Conservation (phyloP, 23 tunicate genomes). For the Halocynthia aurantium region DNA sequence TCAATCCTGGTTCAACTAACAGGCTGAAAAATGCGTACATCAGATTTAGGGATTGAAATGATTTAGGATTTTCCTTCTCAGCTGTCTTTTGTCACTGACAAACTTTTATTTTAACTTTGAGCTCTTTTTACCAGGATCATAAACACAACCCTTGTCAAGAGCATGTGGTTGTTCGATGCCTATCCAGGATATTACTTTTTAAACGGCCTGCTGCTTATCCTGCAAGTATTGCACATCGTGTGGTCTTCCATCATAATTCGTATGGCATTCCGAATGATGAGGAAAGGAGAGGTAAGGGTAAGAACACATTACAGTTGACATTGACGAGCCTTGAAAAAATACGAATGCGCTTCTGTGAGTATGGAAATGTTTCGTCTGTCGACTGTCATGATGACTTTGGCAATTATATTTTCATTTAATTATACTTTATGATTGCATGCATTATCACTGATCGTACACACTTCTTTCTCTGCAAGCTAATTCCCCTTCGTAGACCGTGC, state of each 20-base stretch:
- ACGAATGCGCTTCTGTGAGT: conserved; percentile 5
- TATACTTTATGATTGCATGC: no score
- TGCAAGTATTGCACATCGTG: conserved; percentile 17
- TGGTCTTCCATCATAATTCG: conserved; percentile 24
- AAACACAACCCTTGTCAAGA: conserved; percentile 23
- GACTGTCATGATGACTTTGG: no score
- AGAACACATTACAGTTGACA: conserved; percentile 6
- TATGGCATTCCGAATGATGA: conserved; percentile 17
- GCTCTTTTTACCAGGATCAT: conserved; percentile 20
- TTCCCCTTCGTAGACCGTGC: no score
- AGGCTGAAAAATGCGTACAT: no score
- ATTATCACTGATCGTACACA: no score
- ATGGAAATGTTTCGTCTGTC: background rate
- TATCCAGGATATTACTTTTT: conserved; percentile 32
- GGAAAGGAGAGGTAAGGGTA: conserved; percentile 24
- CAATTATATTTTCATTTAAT: no score
- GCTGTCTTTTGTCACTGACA: background rate
- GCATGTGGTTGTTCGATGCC: conserved; percentile 22
- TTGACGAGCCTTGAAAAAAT: background rate
- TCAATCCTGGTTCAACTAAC: no score
- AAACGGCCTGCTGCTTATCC: conserved; percentile 16
- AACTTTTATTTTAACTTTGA: background rate
- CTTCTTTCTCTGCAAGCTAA: no score
- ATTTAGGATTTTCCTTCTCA: no score
- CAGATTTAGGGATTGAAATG: no score